Base-by-base conservation (phyloP, 1,140 invertebrate genomes). In the Calliphora vicina region DNA sequence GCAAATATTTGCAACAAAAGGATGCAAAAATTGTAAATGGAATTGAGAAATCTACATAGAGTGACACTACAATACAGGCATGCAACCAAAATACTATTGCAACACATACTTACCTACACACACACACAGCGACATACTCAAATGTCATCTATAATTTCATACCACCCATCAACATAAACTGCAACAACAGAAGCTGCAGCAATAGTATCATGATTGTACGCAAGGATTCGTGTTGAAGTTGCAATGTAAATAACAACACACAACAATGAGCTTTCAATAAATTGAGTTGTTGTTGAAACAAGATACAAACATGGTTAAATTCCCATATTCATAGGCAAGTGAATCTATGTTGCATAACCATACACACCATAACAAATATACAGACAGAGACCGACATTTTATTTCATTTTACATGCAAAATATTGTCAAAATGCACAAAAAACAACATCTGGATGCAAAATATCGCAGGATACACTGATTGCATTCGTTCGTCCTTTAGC, bases 171-270 rank as follows among this genome's bases (percentile, higher is more conserved):
- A 67, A 17, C n/a, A 67, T 10, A 2, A 57, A 57, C 50, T 10
- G 20, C 61, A 67, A 67, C 61, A 67, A 67, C 4, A 20, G n/a
- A 67, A 13, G n/a, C 20, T 5, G n/a, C 9, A 50, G n/a, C 20
- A 23, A 23, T 23, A 50, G 20, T 23, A 67, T 67, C n/a, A 23
- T 67, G n/a, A 67, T 20, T 3, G 23, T 23, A 23, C 20, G 5
- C n/a, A 67, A 67, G 61, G 61, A 67, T 23, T 67, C 61, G n/a
- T 67, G 61, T 67, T 67, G 61, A 67, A 67, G n/a, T 67, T 67
- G 61, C 61, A 67, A 67, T 67, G n/a, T 67, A 67, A 67, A 67
- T 67, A 67, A 67, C 61, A 23, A 23, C 50, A 67, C n/a, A 67
- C 61, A 67, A 67, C 20, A 23, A 67, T 23, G 8, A 67, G n/a